Conservation (phyloP, 2,797 vertebrate species). For the Melanotaenia boesemani region DNA sequence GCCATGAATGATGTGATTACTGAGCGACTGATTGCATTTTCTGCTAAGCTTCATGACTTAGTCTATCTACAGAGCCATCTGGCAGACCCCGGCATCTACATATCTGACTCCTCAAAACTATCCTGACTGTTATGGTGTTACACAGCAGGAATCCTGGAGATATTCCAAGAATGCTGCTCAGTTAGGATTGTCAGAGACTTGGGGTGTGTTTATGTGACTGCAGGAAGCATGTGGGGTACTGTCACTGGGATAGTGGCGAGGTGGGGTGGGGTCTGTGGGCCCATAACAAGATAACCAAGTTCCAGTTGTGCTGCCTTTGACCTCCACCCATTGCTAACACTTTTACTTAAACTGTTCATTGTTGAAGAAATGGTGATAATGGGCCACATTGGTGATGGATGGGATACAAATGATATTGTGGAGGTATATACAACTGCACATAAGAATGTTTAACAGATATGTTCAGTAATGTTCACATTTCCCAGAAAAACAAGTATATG, state of each 20-base stretch:
- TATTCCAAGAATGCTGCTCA: slow-evolving; percentile 72
- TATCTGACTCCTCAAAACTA: slow-evolving; percentile 24
- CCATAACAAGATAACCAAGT: slow-evolving; percentile 1
- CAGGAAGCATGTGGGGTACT: slow-evolving; percentile 24
- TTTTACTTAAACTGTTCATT: background rate
- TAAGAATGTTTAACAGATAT: background rate
- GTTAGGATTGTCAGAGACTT: slow-evolving; percentile 33
- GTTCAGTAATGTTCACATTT: background rate
- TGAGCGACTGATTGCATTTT: slow-evolving; percentile 49
- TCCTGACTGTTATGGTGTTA: slow-evolving; percentile 41
- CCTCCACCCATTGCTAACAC: slow-evolving; percentile 22
- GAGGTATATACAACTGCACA: background rate
- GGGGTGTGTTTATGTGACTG: slow-evolving; percentile 29
- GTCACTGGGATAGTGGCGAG: slow-evolving; percentile 8
- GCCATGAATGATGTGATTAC: slow-evolving; percentile 45
- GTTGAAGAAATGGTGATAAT: background rate
- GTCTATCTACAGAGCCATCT: slow-evolving; percentile 38
- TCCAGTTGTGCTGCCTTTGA: slow-evolving; percentile 45
- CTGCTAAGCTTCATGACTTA: slow-evolving; percentile 31
- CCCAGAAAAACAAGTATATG: background rate
- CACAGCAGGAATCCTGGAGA: slow-evolving; percentile 58
- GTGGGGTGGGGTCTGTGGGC: background rate
- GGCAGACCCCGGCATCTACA: slow-evolving; percentile 19
- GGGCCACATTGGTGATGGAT: background rate
- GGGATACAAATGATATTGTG: background rate